phyloP scores from a whole-genome alignment of 2,797 vertebrate genomes.

The Ptychadena robeensis region DNA sequence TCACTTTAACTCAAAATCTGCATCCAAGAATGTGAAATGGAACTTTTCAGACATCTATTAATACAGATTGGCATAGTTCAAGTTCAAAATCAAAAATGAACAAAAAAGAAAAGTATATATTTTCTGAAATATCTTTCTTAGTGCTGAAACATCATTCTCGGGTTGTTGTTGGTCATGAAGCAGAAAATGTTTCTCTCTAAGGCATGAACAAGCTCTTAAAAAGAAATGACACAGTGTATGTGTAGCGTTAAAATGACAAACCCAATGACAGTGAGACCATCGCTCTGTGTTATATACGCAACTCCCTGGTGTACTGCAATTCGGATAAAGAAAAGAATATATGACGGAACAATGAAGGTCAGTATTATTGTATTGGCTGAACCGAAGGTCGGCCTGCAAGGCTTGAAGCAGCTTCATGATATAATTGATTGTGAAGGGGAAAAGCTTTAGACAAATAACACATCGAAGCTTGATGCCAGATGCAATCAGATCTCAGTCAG shows the following conservation, averaged over 20 bases:
- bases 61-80: neutral
- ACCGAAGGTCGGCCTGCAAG: slow-evolving; percentile 47
- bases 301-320: slow-evolving; percentile 26
- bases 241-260: slow-evolving; percentile 44
- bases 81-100: neutral
- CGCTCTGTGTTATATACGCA: slow-evolving; percentile 21
- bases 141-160: neutral
- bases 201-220: slow-evolving; percentile 42
- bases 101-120: neutral
- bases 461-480: slow-evolving; percentile 58
- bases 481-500: slow-evolving; percentile 57
- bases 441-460: slow-evolving; percentile 62
- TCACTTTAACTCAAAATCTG: neutral
- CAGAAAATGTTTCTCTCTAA: slow-evolving; percentile 38
- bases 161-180: slow-evolving; percentile 21
- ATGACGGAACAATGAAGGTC: slow-evolving; percentile 50
- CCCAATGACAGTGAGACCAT: slow-evolving; percentile 40
- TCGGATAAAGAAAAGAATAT: slow-evolving; percentile 28
- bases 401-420: slow-evolving; percentile 56
- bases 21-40: neutral
- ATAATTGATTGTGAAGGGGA: slow-evolving; percentile 61
- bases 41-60: neutral
- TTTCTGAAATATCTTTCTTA: neutral
- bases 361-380: slow-evolving; percentile 54
- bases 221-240: slow-evolving; percentile 21